A percentile compares a stretch with the other conserved stretches of the same genome.
Conservation (phyloP, 1,140 invertebrate genomes). For the Pachyrhynchus sulphureomaculatus region DNA sequence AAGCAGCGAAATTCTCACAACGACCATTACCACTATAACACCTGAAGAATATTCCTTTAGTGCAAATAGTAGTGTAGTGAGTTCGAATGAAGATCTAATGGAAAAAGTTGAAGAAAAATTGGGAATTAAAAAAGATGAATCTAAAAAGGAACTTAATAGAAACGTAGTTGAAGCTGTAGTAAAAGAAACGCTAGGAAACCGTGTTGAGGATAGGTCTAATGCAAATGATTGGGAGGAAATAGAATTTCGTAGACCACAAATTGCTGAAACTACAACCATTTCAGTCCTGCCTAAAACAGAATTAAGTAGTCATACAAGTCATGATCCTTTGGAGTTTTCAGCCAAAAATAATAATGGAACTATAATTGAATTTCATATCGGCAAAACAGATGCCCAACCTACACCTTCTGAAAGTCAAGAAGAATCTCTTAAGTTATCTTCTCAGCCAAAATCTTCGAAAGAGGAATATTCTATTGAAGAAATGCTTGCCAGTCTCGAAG, state of each 20-base stretch:
- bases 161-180: neutral
- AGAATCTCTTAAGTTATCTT: neutral
- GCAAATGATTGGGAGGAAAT: neutral
- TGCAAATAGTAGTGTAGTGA: neutral
- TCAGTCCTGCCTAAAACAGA: too few species aligned
- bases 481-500: slow-evolving; percentile 18
- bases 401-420: neutral
- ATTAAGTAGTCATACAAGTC: too few species aligned
- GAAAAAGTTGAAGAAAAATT: neutral
- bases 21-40: too few species aligned
- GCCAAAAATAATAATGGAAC: too few species aligned
- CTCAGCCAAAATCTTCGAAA: neutral
- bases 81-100: neutral
- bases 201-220: neutral
- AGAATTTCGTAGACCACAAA: neutral
- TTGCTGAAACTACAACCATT: too few species aligned
- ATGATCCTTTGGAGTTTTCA: too few species aligned
- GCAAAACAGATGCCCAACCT: neutral
- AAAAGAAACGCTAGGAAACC: slow-evolving; percentile 5
- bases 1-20: slow-evolving; percentile 14
- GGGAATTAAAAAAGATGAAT: neutral
- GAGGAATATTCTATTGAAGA: slow-evolving; percentile 26
- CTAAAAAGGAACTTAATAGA: neutral
- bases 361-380: slow-evolving; percentile 2
- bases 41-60: neutral